Conservation (phyloP, 2,888 invertebrate genomes). For the Microctonus brassicae region DNA sequence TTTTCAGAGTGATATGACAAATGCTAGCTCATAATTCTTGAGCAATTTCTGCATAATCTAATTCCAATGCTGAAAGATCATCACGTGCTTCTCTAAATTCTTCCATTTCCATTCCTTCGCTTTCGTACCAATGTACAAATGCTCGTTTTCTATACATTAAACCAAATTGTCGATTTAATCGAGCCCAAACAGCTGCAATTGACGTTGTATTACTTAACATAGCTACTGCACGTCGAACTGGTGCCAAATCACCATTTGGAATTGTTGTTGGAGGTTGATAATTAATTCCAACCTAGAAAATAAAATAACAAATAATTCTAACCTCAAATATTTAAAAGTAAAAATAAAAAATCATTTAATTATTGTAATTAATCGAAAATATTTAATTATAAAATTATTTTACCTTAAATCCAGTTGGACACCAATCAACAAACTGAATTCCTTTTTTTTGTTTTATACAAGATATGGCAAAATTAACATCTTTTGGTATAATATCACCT, state of each 20-base stretch:
- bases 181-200: slow-evolving; percentile 75
- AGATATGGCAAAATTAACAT: slow-evolving; percentile 71
- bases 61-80: slow-evolving; percentile 68
- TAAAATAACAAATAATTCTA: slow-evolving; percentile 2
- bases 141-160: slow-evolving; percentile 76
- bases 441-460: slow-evolving; percentile 72
- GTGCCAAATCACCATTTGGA: slow-evolving; percentile 70
- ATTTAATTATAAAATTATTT: not conserved
- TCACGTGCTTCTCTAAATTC: slow-evolving; percentile 69
- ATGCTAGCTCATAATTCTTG: slow-evolving; percentile 8
- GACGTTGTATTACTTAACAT: slow-evolving; percentile 77
- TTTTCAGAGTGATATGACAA: slow-evolving; percentile 30
- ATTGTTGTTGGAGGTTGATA: slow-evolving; percentile 72
- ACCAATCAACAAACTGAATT: slow-evolving; percentile 74
- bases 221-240: slow-evolving; percentile 73
- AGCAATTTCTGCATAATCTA: slow-evolving; percentile 68
- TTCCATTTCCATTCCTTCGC: slow-evolving; percentile 71
- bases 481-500: slow-evolving; percentile 59
- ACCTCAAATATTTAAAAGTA: too few species aligned
- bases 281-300: slow-evolving; percentile 64
- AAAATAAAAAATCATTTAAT: too few species aligned
- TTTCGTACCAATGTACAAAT: slow-evolving; percentile 74
- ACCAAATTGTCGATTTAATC: slow-evolving; percentile 75
- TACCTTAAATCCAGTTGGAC: slow-evolving; percentile 73
- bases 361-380: too few species aligned